Evolutionary conservation across 2,888 invertebrate species (phyloP).

Genomic region (Drosophila prolongata): DNA sequence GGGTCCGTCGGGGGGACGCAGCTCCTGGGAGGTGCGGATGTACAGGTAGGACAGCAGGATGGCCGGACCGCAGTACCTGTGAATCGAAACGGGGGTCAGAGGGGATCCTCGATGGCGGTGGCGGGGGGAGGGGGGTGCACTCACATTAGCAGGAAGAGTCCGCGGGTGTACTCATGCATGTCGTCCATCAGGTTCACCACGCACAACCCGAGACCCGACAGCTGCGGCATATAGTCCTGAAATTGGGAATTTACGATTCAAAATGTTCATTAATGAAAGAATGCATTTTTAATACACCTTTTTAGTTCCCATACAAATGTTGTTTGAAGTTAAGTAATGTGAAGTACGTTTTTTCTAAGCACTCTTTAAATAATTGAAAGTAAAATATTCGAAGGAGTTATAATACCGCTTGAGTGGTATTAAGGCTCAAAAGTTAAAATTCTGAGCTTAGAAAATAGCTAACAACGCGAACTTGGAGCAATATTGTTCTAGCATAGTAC

Average conservation of each 20-base stretch:
- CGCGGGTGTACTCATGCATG: conserved; percentile 88
- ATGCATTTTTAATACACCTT: too few species aligned
- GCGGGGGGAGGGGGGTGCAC: conserved; percentile 68
- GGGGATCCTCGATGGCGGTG: background rate
- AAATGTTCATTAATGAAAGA: too few species aligned
- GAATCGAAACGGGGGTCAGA: conserved; percentile 5
- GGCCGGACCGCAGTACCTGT: conserved; percentile 84
- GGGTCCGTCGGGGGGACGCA: conserved; percentile 86
- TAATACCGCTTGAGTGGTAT: too few species aligned
- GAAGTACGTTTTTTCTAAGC: too few species aligned
- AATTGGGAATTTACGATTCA: conserved; percentile 16
- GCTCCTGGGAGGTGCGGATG: conserved; percentile 87
- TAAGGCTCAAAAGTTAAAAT: too few species aligned
- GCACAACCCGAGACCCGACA: conserved; percentile 87
- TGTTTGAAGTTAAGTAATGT: too few species aligned
- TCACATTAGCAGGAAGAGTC: conserved; percentile 88
- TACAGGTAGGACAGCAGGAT: conserved; percentile 88
- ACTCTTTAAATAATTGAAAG: too few species aligned
- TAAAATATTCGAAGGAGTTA: too few species aligned
- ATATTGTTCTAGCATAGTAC: too few species aligned
- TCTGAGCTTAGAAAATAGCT: too few species aligned
- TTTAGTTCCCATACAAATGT: too few species aligned
- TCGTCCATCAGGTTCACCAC: conserved; percentile 88
- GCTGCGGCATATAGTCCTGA: conserved; percentile 85
- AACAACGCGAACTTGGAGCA: too few species aligned